Evolutionary conservation across 2,113 vertebrate genomes (phyloP), one percentile per base, ranked within the genome.

Genomic region (Struthio camelus): DNA sequence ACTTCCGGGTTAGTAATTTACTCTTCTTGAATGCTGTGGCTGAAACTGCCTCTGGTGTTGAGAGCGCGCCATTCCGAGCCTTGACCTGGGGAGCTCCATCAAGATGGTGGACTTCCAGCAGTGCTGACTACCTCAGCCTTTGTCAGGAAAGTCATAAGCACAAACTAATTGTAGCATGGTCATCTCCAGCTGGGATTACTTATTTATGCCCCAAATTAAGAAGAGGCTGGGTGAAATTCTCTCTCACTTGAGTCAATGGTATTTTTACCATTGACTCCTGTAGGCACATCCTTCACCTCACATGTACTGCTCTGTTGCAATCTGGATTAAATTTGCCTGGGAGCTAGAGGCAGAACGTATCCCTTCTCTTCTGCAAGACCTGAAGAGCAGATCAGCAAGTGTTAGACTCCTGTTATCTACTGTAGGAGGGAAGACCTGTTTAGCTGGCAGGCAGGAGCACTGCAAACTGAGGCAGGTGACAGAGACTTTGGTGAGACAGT

Each of bases 241-340:
- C 6, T 14, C n/a, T 59, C 0, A 0, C 6, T 79, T n/a, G 51
- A 65, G 23, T 28, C 18, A 44, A 10, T 5, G 17, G 10, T n/a
- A 40, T 11, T 93, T 87, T 73, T 80, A 11, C 46, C 2, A 0
- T 40, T 27, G 5, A 38, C 36, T 81, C 14, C 17, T 14, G 42
- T 4, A 71, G 36, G 32, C 12, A 9, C 25, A 1, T 2, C 2
- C 69, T 75, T 82, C 27, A 12, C 11, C 18, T 25, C 77, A 16
- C 14, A 4, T 40, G 20, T 32, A 24, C 18, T 20, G 28, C 32
- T 75, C 16, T 66, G 32, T 40, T 54, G 32, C 51, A 67, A 10
- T 11, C 12, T 19, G 12, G 30, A 9, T 46, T 62, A 11, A 3
- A 9, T 8, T 71, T 71, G 6, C 25, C 51, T 32, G 34, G 79